phyloP scores from a whole-genome alignment of 2,888 invertebrate species.

The Malachius bipustulatus region DNA sequence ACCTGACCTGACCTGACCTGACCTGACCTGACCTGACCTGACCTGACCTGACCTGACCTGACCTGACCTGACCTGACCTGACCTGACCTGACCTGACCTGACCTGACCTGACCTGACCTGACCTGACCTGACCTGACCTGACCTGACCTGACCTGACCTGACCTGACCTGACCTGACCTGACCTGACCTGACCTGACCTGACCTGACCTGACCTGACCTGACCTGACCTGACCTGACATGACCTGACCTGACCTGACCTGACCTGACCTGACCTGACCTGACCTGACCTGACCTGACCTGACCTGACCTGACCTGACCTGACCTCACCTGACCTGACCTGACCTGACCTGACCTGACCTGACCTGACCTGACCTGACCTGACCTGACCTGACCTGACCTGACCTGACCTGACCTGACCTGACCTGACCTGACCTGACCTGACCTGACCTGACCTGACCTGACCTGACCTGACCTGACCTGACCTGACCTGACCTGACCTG shows the following conservation, averaged over 20 bases:
- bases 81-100: not conserved
- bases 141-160: slow-evolving; percentile 10
- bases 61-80: slow-evolving; percentile 7
- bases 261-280: slow-evolving; percentile 10
- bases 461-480: slow-evolving; percentile 6
- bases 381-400: slow-evolving; percentile 9
- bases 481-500: slow-evolving; percentile 5
- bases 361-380: slow-evolving; percentile 10
- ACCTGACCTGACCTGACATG: no score
- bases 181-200: slow-evolving; percentile 10
- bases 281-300: slow-evolving; percentile 10
- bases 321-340: slow-evolving; percentile 9
- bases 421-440: not conserved
- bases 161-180: slow-evolving; percentile 10
- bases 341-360: slow-evolving; percentile 10
- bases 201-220: slow-evolving; percentile 10
- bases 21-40: slow-evolving; percentile 10
- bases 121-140: slow-evolving; percentile 7
- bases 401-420: slow-evolving; percentile 8
- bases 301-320: slow-evolving; percentile 10
- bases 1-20: slow-evolving; percentile 10
- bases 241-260: slow-evolving; percentile 10
- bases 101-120: not conserved
- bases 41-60: slow-evolving; percentile 10
- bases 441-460: slow-evolving; percentile 4